These are phyloP conservation scores for Drosophila jambulina DNA, from an alignment of 1,140 invertebrate genomes.

Conservation along the genomic window DNA sequence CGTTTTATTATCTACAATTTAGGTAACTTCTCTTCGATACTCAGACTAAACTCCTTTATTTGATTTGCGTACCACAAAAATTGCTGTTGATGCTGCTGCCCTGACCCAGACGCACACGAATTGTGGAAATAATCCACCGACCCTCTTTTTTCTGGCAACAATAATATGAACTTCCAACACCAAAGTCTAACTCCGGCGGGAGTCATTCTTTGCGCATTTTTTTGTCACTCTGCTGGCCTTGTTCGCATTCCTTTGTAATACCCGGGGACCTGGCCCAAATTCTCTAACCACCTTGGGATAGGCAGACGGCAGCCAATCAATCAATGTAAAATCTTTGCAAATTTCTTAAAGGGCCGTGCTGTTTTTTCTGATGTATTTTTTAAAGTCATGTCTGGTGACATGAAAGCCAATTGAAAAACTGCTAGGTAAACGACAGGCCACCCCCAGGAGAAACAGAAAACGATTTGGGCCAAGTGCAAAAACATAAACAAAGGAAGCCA, in stretches of 20 bases:
- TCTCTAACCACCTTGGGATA: conserved; percentile 9
- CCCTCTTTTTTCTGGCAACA: conserved; percentile 21
- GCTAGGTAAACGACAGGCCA: conserved; percentile 32
- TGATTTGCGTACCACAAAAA: conserved; percentile 12
- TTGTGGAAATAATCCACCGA: conserved; percentile 47
- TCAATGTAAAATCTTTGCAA: conserved; percentile 59
- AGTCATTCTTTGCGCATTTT: conserved; percentile 34
- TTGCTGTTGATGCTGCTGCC: conserved; percentile 5
- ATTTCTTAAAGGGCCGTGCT: conserved; percentile 25
- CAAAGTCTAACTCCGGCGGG: conserved; percentile 20
- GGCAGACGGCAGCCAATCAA: conserved; percentile 58
- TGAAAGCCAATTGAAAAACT: conserved; percentile 22
- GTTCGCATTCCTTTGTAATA: conserved; percentile 36
- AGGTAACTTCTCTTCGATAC: background rate
- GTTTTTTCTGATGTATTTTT: conserved; percentile 32
- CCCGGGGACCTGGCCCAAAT: conserved; percentile 10
- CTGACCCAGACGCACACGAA: conserved; percentile 34
- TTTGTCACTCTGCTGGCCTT: conserved; percentile 18
- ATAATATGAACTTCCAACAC: conserved; percentile 25
- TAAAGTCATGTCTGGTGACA: conserved; percentile 44
- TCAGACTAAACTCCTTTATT: background rate
- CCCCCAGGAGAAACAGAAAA: conserved; percentile 27
- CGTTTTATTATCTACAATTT: background rate
- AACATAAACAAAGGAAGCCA: conserved; percentile 58
- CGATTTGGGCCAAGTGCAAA: conserved; percentile 39